Conservation (phyloP, 2,113 vertebrate species). For the Rhynchomys soricoides region DNA sequence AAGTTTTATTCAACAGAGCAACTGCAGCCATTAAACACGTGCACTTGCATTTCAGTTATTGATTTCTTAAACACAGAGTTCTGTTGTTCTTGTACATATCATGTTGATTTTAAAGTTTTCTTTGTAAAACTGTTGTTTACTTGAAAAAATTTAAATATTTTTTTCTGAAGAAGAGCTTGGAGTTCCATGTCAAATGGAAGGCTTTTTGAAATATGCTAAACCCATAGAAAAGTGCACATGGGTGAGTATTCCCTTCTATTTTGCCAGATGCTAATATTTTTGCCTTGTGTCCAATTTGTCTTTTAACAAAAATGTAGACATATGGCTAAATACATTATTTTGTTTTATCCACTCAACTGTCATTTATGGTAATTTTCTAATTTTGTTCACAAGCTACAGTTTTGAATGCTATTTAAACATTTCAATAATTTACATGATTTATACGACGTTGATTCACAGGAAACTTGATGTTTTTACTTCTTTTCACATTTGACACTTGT, state of each 20-base stretch:
- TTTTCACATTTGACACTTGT: not conserved
- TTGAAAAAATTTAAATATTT: not conserved
- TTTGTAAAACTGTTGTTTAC: not conserved
- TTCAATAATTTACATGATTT: not conserved
- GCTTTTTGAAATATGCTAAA: constrained; percentile 3
- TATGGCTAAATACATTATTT: not conserved
- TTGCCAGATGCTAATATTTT: constrained; percentile 19
- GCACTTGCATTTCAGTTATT: not conserved
- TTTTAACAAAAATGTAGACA: not conserved
- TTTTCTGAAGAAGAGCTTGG: not conserved
- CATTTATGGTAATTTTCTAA: not conserved
- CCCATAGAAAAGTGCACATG: not conserved
- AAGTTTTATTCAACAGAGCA: constrained; percentile 25
- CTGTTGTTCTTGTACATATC: not conserved
- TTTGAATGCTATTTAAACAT: not conserved
- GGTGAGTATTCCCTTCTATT: not conserved
- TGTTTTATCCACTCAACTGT: not conserved
- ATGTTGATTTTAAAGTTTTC: not conserved
- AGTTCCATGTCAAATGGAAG: not conserved
- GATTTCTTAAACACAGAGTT: constrained; percentile 33
- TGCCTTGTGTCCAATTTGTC: not conserved
- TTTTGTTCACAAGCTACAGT: not conserved
- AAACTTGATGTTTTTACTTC: not conserved
- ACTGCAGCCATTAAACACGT: not conserved
- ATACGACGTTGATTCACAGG: not conserved